These are phyloP conservation scores for Drosophila bifasciata DNA, from an alignment of 1,140 invertebrate species.

Conservation along the genomic window DNA sequence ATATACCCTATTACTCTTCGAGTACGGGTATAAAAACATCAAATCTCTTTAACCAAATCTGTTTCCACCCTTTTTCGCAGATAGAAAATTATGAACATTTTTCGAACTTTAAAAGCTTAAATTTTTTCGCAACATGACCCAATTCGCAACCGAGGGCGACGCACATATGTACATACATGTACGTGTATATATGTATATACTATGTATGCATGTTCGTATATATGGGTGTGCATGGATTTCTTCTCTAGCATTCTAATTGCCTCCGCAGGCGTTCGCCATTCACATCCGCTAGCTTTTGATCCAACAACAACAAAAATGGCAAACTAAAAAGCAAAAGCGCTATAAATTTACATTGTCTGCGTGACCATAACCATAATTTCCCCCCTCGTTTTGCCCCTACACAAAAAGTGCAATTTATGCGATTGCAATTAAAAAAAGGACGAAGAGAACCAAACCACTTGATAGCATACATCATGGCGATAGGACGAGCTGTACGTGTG, in stretches of 20 bases:
- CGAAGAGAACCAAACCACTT: conserved; percentile 31
- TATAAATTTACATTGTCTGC: conserved; percentile 53
- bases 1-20: too few species aligned
- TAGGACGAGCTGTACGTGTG: neutral
- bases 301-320: conserved; percentile 45
- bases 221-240: conserved; percentile 18
- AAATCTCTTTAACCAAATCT: too few species aligned
- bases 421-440: conserved; percentile 56
- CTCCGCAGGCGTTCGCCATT: conserved; percentile 66
- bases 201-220: too few species aligned
- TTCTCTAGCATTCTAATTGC: conserved; percentile 64
- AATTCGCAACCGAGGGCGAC: conserved; percentile 3
- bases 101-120: conserved; percentile 24
- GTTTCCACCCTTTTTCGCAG: neutral
- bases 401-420: conserved; percentile 70
- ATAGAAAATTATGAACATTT: conserved; percentile 38
- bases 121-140: conserved; percentile 41
- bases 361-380: conserved; percentile 63
- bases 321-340: conserved; percentile 64
- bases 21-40: too few species aligned
- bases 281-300: conserved; percentile 31
- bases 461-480: conserved; percentile 47
- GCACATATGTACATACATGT: neutral
- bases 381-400: conserved; percentile 33
- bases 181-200: neutral